These are phyloP conservation scores for Coleophora flavipennella DNA, from an alignment of 2,888 invertebrate genomes.

Conservation along the genomic window DNA sequence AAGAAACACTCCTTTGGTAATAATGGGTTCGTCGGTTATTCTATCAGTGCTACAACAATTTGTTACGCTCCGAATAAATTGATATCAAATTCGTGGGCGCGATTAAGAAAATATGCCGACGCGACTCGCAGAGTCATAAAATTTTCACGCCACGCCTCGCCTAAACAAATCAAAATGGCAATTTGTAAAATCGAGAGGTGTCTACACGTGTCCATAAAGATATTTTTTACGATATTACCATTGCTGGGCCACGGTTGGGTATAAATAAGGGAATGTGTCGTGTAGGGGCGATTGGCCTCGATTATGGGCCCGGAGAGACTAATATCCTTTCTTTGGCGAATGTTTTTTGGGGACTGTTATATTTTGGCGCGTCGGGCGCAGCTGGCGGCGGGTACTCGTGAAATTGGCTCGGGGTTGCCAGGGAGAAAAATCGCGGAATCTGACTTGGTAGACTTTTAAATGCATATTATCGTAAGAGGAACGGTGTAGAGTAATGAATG, in stretches of 20 bases:
- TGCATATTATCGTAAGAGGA: background rate
- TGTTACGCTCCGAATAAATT: too few relatives aligned
- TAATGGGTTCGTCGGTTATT: too few relatives aligned
- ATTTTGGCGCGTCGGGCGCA: conserved; percentile 67
- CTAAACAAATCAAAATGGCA: conserved; percentile 23
- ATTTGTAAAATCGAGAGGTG: conserved; percentile 39
- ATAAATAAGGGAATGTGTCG: conserved; percentile 34
- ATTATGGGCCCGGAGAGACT: conserved; percentile 70
- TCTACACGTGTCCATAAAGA: conserved; percentile 42
- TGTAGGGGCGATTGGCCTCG: conserved; percentile 67
- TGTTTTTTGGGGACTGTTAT: conserved; percentile 64
- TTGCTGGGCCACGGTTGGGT: background rate
- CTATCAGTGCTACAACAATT: too few relatives aligned
- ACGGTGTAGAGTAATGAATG: background rate
- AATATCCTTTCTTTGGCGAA: conserved; percentile 68
- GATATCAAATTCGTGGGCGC: background rate
- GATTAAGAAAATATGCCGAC: background rate
- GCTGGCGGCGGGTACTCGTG: conserved; percentile 53
- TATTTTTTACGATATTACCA: conserved; percentile 53
- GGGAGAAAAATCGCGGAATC: background rate
- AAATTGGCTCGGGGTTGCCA: conserved; percentile 32
- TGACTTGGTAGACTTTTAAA: background rate
- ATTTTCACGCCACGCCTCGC: conserved; percentile 16
- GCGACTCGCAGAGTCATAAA: background rate
- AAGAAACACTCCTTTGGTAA: too few relatives aligned